phyloP scores from a whole-genome alignment of 1,140 invertebrate species.

The Chironomus striatipennis region DNA sequence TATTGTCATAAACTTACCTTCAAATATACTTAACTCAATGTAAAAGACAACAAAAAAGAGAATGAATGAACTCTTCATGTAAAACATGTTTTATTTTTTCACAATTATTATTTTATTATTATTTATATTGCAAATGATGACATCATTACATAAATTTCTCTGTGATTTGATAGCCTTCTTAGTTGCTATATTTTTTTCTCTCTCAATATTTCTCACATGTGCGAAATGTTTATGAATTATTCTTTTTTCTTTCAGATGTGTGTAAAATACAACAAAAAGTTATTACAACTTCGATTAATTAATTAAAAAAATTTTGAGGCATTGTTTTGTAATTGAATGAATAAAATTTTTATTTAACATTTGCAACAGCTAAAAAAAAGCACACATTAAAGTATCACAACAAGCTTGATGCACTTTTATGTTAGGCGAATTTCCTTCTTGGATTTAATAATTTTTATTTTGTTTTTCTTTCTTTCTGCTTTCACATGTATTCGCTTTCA shows the following conservation, averaged over 20 bases:
- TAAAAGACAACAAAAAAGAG: neutral
- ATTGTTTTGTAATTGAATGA: slow-evolving; percentile 8
- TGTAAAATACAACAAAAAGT: neutral
- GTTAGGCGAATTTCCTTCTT: slow-evolving; percentile 7
- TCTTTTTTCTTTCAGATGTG: neutral
- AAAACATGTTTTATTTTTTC: neutral
- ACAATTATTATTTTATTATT: neutral
- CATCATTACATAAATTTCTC: slow-evolving; percentile 9
- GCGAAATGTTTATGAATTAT: too few species aligned
- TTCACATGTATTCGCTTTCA: slow-evolving; percentile 12
- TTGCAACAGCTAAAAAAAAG: neutral
- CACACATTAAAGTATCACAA: neutral
- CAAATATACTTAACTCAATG: neutral
- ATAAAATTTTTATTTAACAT: neutral
- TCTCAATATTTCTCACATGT: too few species aligned
- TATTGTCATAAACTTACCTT: neutral
- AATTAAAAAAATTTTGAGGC: neutral
- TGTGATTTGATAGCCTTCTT: neutral
- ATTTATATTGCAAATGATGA: neutral
- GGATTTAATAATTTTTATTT: slow-evolving; percentile 2
- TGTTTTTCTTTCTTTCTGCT: neutral
- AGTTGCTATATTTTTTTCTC: too few species aligned
- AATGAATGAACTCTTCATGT: neutral
- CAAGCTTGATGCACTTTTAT: neutral
- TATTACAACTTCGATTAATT: neutral